Percentiles rank a stretch among this genome's conserved stretches.
phyloP scores from a whole-genome alignment of 1,140 invertebrate species.

The Zaprionus taronus region DNA sequence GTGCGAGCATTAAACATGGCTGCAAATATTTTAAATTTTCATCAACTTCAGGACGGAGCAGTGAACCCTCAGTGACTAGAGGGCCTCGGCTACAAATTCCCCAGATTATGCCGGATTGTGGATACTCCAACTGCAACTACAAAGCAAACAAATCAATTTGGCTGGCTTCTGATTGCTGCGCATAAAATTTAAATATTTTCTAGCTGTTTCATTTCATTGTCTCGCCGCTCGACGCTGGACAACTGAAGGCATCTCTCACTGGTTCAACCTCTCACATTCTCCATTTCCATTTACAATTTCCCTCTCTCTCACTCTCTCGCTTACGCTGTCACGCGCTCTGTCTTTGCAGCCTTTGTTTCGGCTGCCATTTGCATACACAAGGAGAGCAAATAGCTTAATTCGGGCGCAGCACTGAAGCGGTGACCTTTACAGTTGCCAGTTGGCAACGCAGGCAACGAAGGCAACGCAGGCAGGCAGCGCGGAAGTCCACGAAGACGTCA shows the following conservation, averaged over 20 bases:
- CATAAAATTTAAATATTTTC: conserved; percentile 78
- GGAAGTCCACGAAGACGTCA: conserved; percentile 70
- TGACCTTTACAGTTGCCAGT: conserved; percentile 57
- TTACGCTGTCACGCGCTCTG: background rate
- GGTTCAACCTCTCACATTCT: background rate
- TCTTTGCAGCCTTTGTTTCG: conserved; percentile 34
- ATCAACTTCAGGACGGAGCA: conserved; percentile 34
- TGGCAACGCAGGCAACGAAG: background rate
- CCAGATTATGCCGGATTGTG: conserved; percentile 12
- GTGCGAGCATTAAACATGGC: conserved; percentile 25
- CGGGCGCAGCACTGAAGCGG: conserved; percentile 39
- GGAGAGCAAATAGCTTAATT: conserved; percentile 58
- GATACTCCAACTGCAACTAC: conserved; percentile 26
- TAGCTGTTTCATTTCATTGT: conserved; percentile 59
- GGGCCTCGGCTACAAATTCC: background rate
- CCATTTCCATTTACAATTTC: background rate
- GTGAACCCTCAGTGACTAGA: conserved; percentile 43
- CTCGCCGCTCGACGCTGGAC: conserved; percentile 48
- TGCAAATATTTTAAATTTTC: conserved; percentile 59
- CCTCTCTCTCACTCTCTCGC: background rate
- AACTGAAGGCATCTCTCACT: background rate
- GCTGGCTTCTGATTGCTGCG: conserved; percentile 49
- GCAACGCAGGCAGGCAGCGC: conserved; percentile 11
- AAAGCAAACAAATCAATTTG: conserved; percentile 73
- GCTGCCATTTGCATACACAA: conserved; percentile 63